Evolutionary conservation across 2,113 vertebrate genomes (phyloP), one percentile per base, ranked within the genome.

Genomic region (Hiodon tergisus): DNA sequence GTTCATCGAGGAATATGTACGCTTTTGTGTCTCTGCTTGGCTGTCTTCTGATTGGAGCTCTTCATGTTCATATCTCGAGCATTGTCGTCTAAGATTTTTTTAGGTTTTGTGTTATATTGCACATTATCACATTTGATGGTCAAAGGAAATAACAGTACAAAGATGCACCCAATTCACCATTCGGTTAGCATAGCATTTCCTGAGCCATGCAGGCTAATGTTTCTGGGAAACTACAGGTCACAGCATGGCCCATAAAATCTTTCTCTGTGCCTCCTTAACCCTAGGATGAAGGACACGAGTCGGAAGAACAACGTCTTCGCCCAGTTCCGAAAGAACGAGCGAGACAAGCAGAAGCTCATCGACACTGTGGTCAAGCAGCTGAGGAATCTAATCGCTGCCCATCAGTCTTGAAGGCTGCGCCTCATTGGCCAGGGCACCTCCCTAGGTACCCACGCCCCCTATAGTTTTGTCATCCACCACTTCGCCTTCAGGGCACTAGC

Each of bases 291-390:
- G 77, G 97, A 98, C 88, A 93, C 91, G 1, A 96, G 95, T 86
- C 88, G 94, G 73, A 99, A 97, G 85, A 98, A 95, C 93, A 94
- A 93, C 72, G 89, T 98, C 81, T 96, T 99, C 48, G 93, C 95
- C 50, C 96, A 96, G 79, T 98, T 99, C 84, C 92, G 95, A 82
- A 98, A 96, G 77, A 95, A 95, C 0, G 96, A 99, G 80, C 76
- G 95, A n/a, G 97, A 99, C 90, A 90, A 97, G 72, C 97, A 99
- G 93, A 98, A 94, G 77, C 85, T 99, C 78, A 98, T 99, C 13
- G 97, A 99, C 84, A 87, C 96, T 0, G 91, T 99, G 85, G 92
- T 95, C 87, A 98, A 95, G 77, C 97, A 99, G 87, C 93, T 99
- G 4, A 93, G 95, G 2, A 86, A 90, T 86, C 92, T 99, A 83